Conservation (phyloP, 53 echinoderm and acorn worm genomes). For the Glandiceps talaboti region DNA sequence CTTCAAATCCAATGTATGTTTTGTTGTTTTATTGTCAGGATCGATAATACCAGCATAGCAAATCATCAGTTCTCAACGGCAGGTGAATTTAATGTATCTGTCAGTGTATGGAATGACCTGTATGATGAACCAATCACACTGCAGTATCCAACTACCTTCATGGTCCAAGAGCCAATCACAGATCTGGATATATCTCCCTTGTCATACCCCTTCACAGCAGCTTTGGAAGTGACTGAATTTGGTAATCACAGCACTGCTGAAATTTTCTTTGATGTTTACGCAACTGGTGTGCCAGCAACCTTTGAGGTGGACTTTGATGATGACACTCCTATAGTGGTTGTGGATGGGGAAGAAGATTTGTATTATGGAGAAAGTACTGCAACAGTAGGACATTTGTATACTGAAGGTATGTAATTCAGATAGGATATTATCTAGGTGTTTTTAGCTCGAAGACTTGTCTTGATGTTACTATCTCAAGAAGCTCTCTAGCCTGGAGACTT, state of each 20-base stretch:
- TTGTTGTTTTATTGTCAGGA: too few species aligned
- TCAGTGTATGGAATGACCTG: slow-evolving; percentile 52
- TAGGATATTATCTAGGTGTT: too few species aligned
- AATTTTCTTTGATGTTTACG: slow-evolving; percentile 35
- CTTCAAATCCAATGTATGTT: too few species aligned
- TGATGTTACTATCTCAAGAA: too few species aligned
- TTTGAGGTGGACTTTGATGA: slow-evolving; percentile 76
- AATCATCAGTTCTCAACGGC: slow-evolving; percentile 41
- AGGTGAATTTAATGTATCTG: slow-evolving; percentile 41
- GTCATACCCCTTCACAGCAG: slow-evolving; percentile 6
- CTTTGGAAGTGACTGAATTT: slow-evolving; percentile 1
- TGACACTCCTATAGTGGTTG: slow-evolving; percentile 25
- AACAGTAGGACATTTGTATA: slow-evolving; percentile 32
- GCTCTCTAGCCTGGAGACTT: too few species aligned
- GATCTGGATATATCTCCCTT: slow-evolving; percentile 18
- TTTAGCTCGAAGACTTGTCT: too few species aligned
- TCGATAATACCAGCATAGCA: slow-evolving; percentile 50
- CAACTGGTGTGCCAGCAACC: slow-evolving; percentile 49
- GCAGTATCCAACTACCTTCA: slow-evolving; percentile 20
- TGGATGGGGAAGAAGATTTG: slow-evolving; percentile 6
- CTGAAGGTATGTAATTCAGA: slow-evolving; percentile 51
- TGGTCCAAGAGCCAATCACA: slow-evolving; percentile 26
- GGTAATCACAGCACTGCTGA: slow-evolving; percentile 16
- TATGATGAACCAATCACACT: slow-evolving; percentile 43
- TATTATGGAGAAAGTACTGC: slow-evolving; percentile 19